Conservation (phyloP, 64 coral and sea anemone species). For the Stylophora pistillata region DNA sequence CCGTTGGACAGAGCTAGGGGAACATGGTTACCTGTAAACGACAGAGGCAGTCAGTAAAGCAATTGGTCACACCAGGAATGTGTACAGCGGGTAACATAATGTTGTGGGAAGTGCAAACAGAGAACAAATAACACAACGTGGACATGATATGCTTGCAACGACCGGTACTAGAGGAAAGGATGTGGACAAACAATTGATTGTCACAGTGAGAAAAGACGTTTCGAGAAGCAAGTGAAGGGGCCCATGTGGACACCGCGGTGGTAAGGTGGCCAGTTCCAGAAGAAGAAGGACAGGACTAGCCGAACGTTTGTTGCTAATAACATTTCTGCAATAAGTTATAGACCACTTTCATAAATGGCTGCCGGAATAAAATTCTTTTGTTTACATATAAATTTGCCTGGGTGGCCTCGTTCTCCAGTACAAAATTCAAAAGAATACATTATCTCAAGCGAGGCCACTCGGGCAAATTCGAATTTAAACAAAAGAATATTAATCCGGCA, state of each 20-base stretch:
- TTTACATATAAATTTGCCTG: too few species aligned
- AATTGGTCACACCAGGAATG: constrained; percentile 8
- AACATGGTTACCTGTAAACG: constrained; percentile 40
- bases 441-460: too few species aligned
- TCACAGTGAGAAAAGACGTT: constrained; percentile 4
- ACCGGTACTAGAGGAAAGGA: not conserved
- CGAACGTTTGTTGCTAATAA: too few species aligned
- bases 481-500: too few species aligned
- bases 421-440: too few species aligned
- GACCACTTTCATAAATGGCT: too few species aligned
- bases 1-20: not conserved
- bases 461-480: too few species aligned
- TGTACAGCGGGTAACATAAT: not conserved
- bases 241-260: constrained; percentile 5
- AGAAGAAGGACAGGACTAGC: too few species aligned
- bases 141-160: constrained; percentile 3
- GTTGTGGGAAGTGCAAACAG: not conserved
- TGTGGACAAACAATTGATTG: not conserved
- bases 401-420: too few species aligned
- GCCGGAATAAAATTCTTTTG: too few species aligned
- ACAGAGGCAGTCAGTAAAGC: constrained; percentile 51
- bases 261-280: too few species aligned
- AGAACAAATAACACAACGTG: not conserved
- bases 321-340: too few species aligned
- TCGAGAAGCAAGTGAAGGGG: not conserved